A percentile compares a stretch with the other conserved stretches of the same genome.
Conservation (phyloP, 1,140 invertebrate species). For the Macrosteles quadrilineatus region DNA sequence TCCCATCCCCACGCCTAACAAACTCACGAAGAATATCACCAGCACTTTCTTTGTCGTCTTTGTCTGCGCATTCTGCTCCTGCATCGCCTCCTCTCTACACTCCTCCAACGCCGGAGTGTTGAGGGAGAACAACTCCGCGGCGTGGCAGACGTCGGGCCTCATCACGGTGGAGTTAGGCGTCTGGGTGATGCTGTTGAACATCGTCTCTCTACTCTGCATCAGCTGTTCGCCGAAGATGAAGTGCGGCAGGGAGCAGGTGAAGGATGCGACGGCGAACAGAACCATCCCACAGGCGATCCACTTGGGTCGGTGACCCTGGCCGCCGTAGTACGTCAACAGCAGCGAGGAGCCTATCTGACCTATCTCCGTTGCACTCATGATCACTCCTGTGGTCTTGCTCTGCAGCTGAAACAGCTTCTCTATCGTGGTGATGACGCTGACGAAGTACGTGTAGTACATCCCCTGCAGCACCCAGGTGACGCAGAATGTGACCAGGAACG, state of each 20-base stretch:
- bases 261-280: slow-evolving; percentile 82
- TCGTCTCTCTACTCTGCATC: slow-evolving; percentile 62
- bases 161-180: slow-evolving; percentile 28
- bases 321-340: slow-evolving; percentile 90
- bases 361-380: slow-evolving; percentile 93
- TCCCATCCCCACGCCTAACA: slow-evolving; percentile 88
- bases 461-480: slow-evolving; percentile 88
- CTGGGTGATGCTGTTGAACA: slow-evolving; percentile 50
- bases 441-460: slow-evolving; percentile 95
- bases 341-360: slow-evolving; percentile 89
- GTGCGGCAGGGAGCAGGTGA: slow-evolving; percentile 84
- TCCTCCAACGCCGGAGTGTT: slow-evolving; percentile 37
- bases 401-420: slow-evolving; percentile 96
- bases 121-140: slow-evolving; percentile 30
- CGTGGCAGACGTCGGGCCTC: slow-evolving; percentile 23
- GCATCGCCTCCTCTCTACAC: slow-evolving; percentile 59
- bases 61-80: slow-evolving; percentile 65
- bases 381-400: slow-evolving; percentile 90
- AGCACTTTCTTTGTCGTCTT: slow-evolving; percentile 77
- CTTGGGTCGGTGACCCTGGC: slow-evolving; percentile 90
- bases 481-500: slow-evolving; percentile 86
- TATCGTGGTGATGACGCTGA: slow-evolving; percentile 94
- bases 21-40: slow-evolving; percentile 82
- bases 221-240: slow-evolving; percentile 75
- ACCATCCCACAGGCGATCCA: slow-evolving; percentile 96